These are phyloP conservation scores for Oryctolagus cuniculus DNA, from an alignment of 2,113 vertebrate genomes.

Conservation along the genomic window DNA sequence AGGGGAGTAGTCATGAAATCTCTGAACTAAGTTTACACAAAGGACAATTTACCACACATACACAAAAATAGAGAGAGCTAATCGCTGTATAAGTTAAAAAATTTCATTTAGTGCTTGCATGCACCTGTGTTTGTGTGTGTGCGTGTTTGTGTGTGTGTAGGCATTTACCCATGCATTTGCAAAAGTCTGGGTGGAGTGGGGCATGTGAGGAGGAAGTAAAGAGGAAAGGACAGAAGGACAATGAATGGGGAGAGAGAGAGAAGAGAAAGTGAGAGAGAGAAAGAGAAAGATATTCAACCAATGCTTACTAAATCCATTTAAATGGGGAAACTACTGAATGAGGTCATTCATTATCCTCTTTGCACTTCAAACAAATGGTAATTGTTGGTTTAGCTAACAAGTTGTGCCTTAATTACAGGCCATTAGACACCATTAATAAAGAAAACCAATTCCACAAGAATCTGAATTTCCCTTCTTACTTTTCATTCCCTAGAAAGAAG, in stretches of 20 bases:
- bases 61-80: not conserved
- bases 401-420: slow-evolving; percentile 81
- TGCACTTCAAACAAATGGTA: slow-evolving; percentile 72
- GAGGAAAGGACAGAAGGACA: fast-evolving
- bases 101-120: not conserved
- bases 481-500: slow-evolving; percentile 62
- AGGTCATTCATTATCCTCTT: slow-evolving; percentile 67
- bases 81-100: not conserved
- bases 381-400: slow-evolving; percentile 80
- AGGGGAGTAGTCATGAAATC: not conserved
- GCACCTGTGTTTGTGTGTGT: not conserved
- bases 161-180: fast-evolving
- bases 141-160: not conserved
- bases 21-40: not conserved
- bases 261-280: not conserved
- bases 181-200: not conserved
- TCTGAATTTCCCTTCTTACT: slow-evolving; percentile 58
- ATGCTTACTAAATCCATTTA: not conserved
- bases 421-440: slow-evolving; percentile 78
- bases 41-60: not conserved
- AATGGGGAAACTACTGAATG: slow-evolving; percentile 70
- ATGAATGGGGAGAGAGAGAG: fast-evolving
- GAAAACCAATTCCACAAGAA: slow-evolving; percentile 71
- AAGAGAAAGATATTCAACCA: not conserved
- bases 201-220: not conserved